These are phyloP conservation scores for Pegoplata infirma DNA, from an alignment of 2,888 invertebrate genomes.

Conservation along the genomic window DNA sequence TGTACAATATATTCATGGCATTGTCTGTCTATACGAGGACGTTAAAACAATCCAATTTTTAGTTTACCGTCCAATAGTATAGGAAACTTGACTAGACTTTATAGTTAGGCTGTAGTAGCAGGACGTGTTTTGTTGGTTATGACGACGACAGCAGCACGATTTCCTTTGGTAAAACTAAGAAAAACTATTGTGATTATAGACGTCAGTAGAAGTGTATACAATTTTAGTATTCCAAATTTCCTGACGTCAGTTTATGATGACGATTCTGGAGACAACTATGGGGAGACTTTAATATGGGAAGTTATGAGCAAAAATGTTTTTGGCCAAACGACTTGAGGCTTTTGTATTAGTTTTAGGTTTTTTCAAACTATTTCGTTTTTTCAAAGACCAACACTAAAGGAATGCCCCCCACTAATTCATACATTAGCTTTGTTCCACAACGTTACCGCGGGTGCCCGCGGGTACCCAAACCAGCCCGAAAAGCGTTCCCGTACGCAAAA, in stretches of 20 bases:
- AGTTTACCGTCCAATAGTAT: neutral
- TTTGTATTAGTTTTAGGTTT: too few relatives aligned
- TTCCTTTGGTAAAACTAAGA: neutral
- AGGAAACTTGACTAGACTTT: slow-evolving; percentile 30
- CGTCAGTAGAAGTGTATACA: neutral
- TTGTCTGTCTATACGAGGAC: neutral
- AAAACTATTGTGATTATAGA: neutral
- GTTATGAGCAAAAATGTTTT: neutral
- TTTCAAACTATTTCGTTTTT: too few relatives aligned
- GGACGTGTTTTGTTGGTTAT: neutral
- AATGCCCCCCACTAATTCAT: too few relatives aligned
- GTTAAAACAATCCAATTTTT: neutral
- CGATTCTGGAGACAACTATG: neutral
- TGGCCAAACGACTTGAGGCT: too few relatives aligned
- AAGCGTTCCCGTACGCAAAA: too few relatives aligned
- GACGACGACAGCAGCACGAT: neutral
- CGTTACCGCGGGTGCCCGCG: too few relatives aligned
- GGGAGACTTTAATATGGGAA: neutral
- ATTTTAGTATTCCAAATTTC: neutral
- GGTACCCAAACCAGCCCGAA: too few relatives aligned
- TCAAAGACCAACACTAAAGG: too few relatives aligned
- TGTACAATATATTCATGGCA: slow-evolving; percentile 3
- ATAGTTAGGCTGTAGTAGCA: neutral
- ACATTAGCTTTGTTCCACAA: too few relatives aligned
- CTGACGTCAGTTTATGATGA: neutral